Conservation (phyloP, 2,797 vertebrate genomes). For the Nyctalus aviator region DNA sequence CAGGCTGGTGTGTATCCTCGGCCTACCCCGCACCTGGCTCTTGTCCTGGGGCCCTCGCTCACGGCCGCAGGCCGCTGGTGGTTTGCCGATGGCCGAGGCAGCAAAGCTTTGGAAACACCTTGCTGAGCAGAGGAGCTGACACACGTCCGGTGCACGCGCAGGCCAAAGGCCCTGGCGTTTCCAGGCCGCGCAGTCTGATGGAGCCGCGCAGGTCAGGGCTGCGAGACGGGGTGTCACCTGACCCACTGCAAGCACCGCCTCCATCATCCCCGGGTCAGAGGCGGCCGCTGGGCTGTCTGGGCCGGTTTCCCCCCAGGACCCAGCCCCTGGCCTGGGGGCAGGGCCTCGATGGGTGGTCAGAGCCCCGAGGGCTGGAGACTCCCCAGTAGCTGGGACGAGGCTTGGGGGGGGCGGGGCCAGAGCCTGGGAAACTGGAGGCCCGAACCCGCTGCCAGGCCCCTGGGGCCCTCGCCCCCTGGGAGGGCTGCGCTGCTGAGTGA, state of each 20-base stretch:
- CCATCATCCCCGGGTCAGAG: background rate
- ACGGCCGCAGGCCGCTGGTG: accelerated
- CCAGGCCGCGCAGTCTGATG: background rate
- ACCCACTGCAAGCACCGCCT: accelerated
- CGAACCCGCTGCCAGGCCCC: background rate
- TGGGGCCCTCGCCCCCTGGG: background rate
- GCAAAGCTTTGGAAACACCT: background rate
- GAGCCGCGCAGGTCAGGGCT: background rate
- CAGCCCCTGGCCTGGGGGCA: background rate
- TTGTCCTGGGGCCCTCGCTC: too few relatives aligned
- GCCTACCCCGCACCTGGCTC: too few relatives aligned
- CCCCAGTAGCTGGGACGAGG: background rate
- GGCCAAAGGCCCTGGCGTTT: background rate
- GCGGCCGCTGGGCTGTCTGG: background rate
- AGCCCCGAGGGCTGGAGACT: background rate
- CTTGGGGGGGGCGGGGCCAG: too few relatives aligned
- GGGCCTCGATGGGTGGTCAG: background rate
- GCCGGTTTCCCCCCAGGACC: accelerated
- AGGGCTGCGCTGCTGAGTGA: background rate
- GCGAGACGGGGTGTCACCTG: accelerated
- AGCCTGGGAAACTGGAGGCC: background rate
- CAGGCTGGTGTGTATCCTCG: background rate
- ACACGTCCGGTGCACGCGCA: background rate
- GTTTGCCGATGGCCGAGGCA: background rate
- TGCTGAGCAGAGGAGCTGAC: background rate